Evolutionary conservation across 2,797 vertebrate species (phyloP).

Genomic region (Coluber constrictor): DNA sequence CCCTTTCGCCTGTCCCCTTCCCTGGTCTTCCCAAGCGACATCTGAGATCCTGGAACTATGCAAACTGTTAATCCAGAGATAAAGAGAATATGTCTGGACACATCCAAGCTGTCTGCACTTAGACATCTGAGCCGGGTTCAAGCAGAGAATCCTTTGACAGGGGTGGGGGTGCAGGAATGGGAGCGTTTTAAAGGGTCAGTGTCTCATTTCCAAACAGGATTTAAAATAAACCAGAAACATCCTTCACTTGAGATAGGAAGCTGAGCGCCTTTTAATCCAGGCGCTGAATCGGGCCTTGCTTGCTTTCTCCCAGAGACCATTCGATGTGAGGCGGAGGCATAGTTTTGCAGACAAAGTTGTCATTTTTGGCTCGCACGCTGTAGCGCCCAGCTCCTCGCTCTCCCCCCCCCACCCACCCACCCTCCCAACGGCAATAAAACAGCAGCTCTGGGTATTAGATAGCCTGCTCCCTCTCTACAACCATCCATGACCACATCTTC

Average conservation of each 20-base stretch:
- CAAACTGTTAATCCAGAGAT: not conserved
- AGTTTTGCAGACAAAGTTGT: not conserved
- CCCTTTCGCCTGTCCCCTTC: not conserved
- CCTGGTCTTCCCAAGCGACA: not conserved
- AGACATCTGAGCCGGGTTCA: constrained; percentile 17
- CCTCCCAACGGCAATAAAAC: not conserved
- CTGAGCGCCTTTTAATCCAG: not conserved
- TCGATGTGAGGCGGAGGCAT: not conserved
- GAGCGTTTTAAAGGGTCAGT: constrained; percentile 10
- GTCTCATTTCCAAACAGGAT: not conserved
- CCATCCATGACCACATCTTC: not conserved
- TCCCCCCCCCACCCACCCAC: fast-evolving
- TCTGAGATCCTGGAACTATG: not conserved
- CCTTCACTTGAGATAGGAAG: not conserved
- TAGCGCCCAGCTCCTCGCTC: not conserved
- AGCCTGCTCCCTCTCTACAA: not conserved
- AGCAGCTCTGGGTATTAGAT: not conserved
- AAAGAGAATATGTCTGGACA: not conserved
- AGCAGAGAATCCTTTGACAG: not conserved
- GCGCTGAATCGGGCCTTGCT: not conserved
- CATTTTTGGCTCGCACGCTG: not conserved
- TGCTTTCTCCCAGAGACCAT: not conserved
- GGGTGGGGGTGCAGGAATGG: not conserved
- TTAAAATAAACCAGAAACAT: constrained; percentile 42
- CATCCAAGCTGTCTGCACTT: not conserved